phyloP scores from a whole-genome alignment of 2,888 invertebrate genomes.

The Euproctis similis region DNA sequence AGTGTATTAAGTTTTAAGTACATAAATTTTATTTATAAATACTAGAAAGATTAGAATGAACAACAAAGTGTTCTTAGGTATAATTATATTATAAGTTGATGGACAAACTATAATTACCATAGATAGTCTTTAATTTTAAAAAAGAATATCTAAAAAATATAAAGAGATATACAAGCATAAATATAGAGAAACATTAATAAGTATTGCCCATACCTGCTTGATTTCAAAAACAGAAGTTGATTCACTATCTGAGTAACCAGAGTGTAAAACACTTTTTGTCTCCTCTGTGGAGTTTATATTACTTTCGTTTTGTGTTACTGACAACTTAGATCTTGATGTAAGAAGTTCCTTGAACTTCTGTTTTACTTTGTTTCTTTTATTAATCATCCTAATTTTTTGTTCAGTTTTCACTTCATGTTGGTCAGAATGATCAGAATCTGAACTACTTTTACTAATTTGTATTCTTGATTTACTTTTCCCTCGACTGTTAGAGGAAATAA shows the following conservation, averaged over 20 bases:
- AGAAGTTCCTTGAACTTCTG: slow-evolving; percentile 51
- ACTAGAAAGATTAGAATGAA: too few species aligned
- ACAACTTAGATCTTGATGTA: slow-evolving; percentile 27
- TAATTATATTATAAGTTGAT: too few species aligned
- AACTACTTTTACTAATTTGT: slow-evolving; percentile 10
- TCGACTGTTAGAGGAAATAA: slow-evolving; percentile 12
- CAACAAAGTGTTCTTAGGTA: too few species aligned
- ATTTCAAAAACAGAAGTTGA: slow-evolving; percentile 39
- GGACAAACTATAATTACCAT: too few species aligned
- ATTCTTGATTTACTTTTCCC: slow-evolving; percentile 19
- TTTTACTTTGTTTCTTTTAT: slow-evolving; percentile 45
- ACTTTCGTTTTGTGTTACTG: slow-evolving; percentile 4
- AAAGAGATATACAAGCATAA: too few species aligned
- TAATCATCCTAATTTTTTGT: slow-evolving; percentile 41
- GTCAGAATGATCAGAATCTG: slow-evolving; percentile 19
- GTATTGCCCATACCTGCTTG: slow-evolving; percentile 42
- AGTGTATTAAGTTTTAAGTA: too few species aligned
- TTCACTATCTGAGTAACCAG: slow-evolving; percentile 27
- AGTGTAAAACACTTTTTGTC: slow-evolving; percentile 12
- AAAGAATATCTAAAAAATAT: too few species aligned
- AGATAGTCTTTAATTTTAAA: too few species aligned
- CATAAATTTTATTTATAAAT: too few species aligned
- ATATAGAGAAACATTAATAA: too few species aligned
- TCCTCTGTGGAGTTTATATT: slow-evolving; percentile 8
- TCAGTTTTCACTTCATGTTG: slow-evolving; percentile 25